Conservation (phyloP, 2,113 vertebrate species). For the Trogon melanurus region DNA sequence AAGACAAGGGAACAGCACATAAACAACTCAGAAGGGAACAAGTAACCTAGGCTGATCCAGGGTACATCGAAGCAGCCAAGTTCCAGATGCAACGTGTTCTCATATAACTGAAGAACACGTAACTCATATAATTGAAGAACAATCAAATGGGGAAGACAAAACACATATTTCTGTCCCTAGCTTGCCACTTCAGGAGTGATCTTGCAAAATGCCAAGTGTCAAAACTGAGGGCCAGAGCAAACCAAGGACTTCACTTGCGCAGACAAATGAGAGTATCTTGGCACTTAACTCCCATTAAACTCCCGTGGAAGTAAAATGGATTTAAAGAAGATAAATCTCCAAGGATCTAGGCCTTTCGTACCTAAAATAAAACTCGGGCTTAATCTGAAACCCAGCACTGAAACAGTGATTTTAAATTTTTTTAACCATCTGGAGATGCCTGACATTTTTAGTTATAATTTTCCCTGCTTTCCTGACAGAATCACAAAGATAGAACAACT, state of each 20-base stretch:
- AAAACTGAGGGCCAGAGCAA: not conserved
- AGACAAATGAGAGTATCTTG: not conserved
- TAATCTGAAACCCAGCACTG: not conserved
- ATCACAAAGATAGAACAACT: constrained; percentile 22
- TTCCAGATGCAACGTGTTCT: not conserved
- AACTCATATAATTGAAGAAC: not conserved
- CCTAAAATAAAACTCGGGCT: not conserved
- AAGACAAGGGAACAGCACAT: constrained; percentile 29
- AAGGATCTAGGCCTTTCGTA: not conserved
- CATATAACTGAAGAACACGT: not conserved
- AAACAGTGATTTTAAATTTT: not conserved
- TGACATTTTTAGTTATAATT: not conserved
- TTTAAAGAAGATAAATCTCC: not conserved
- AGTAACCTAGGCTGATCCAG: not conserved
- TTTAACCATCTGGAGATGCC: constrained; percentile 9
- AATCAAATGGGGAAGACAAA: not conserved
- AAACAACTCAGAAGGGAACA: constrained; percentile 41
- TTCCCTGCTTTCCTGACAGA: constrained; percentile 17
- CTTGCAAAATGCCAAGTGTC: not conserved
- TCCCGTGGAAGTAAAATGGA: not conserved
- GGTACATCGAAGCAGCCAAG: not conserved
- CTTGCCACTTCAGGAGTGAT: not conserved
- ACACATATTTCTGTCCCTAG: not conserved
- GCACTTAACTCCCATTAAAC: not conserved
- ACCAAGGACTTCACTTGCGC: not conserved